phyloP scores from a whole-genome alignment of 1,140 invertebrate species.

The Hyphantria cunea region DNA sequence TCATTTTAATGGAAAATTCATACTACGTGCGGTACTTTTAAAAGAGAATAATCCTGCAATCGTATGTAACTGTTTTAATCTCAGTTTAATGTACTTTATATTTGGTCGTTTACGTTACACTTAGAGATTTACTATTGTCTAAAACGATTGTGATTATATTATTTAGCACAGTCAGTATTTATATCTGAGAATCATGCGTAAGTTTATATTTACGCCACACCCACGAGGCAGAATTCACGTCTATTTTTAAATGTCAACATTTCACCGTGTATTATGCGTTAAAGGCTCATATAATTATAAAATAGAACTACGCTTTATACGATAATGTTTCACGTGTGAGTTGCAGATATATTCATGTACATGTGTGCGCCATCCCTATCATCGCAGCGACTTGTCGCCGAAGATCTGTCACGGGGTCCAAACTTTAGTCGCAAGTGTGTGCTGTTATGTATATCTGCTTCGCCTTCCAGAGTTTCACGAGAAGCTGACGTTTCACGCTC shows the following conservation, averaged over 20 bases:
- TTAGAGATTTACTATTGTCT: constrained; percentile 1
- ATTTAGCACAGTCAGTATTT: constrained; percentile 23
- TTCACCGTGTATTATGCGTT: constrained; percentile 1
- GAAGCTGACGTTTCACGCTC: constrained; percentile 68
- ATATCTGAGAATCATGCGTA: constrained; percentile 12
- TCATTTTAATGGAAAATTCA: constrained; percentile 27
- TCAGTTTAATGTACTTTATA: constrained; percentile 1
- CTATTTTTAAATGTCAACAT: constrained; percentile 12
- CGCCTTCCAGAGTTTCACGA: constrained; percentile 57
- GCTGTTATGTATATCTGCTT: constrained; percentile 42
- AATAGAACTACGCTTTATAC: not conserved
- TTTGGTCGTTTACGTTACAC: not conserved
- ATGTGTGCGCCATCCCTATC: constrained; percentile 64
- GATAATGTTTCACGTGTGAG: constrained; percentile 48
- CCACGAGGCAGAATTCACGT: constrained; percentile 3
- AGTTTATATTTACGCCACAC: constrained; percentile 8
- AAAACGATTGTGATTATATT: constrained; percentile 14
- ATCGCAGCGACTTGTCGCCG: constrained; percentile 46
- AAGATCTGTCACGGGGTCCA: constrained; percentile 46
- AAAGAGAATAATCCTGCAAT: not conserved
- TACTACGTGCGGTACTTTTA: not conserved
- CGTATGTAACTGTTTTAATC: not conserved
- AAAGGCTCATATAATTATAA: not conserved
- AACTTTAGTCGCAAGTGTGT: constrained; percentile 63
- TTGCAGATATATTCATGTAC: constrained; percentile 74